phyloP scores from a whole-genome alignment of 1,140 invertebrate genomes.

The Drosophila bifasciata region DNA sequence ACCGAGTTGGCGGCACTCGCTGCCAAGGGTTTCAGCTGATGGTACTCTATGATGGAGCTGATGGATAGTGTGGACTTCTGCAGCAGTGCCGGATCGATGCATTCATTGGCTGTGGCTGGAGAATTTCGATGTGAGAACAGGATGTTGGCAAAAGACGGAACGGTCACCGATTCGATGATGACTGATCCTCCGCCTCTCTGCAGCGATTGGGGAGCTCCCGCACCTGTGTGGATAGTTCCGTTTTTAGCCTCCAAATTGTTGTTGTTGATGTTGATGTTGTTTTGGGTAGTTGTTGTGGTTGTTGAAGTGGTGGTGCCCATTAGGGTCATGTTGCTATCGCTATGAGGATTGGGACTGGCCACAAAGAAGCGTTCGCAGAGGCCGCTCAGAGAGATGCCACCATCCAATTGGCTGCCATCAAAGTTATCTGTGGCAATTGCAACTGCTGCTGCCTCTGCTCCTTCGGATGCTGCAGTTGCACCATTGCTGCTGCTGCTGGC shows the following conservation, averaged over 20 bases:
- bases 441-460: slow-evolving; percentile 20
- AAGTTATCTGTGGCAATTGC: slow-evolving; percentile 45
- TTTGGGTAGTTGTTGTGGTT: slow-evolving; percentile 16
- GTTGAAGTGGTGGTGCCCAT: slow-evolving; percentile 31
- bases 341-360: slow-evolving; percentile 68
- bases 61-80: slow-evolving; percentile 34
- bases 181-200: slow-evolving; percentile 29
- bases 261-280: slow-evolving; percentile 17
- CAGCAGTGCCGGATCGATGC: slow-evolving; percentile 52
- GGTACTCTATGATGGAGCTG: slow-evolving; percentile 51
- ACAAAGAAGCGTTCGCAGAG: slow-evolving; percentile 75
- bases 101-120: slow-evolving; percentile 17
- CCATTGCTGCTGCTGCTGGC: slow-evolving; percentile 5
- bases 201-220: slow-evolving; percentile 14
- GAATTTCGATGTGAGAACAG: slow-evolving; percentile 50
- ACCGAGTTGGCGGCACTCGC: slow-evolving; percentile 24
- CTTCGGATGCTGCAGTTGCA: slow-evolving; percentile 21
- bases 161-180: slow-evolving; percentile 64
- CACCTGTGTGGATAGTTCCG: slow-evolving; percentile 30
- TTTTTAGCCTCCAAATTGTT: slow-evolving; percentile 22
- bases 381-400: slow-evolving; percentile 67
- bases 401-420: slow-evolving; percentile 67
- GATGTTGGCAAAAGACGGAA: slow-evolving; percentile 72
- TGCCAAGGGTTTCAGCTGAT: slow-evolving; percentile 67
- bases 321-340: slow-evolving; percentile 54